phyloP scores from a whole-genome alignment of 2,113 vertebrate genomes.

The Poecile atricapillus region DNA sequence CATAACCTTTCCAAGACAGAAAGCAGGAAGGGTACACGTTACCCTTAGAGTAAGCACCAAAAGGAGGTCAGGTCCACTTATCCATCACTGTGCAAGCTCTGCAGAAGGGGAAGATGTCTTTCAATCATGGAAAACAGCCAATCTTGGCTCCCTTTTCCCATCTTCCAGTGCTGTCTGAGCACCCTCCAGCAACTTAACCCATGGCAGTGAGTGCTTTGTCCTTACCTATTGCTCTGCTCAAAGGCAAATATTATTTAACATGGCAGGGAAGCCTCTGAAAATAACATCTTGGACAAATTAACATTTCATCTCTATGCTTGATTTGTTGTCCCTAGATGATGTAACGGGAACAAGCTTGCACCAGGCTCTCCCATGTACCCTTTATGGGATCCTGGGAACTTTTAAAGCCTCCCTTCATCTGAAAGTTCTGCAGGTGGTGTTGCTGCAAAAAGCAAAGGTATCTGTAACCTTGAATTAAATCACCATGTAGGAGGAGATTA shows the following conservation, averaged over 20 bases:
- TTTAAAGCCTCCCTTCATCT: not conserved
- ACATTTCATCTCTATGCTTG: not conserved
- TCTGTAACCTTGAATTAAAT: not conserved
- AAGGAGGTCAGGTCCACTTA: not conserved
- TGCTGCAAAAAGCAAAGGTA: not conserved
- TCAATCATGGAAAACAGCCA: not conserved
- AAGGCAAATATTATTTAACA: not conserved
- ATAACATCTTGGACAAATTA: not conserved
- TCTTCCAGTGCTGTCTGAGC: not conserved
- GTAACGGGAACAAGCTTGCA: not conserved
- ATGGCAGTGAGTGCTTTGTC: not conserved
- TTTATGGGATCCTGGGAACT: not conserved
- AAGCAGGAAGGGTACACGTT: not conserved
- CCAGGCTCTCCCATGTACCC: not conserved
- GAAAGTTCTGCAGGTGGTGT: not conserved
- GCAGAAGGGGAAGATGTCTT: rapidly evolving
- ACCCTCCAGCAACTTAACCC: not conserved
- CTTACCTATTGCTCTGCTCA: not conserved
- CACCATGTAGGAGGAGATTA: not conserved
- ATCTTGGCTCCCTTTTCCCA: not conserved
- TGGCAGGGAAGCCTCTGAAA: not conserved
- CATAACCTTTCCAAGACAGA: not conserved
- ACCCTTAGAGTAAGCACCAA: not conserved
- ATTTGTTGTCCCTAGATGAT: not conserved
- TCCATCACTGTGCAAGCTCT: not conserved